A percentile compares a stretch with the other conserved stretches of the same genome.
phyloP scores from a whole-genome alignment of 2,888 invertebrate genomes.

The Drymonia ruficornis region DNA sequence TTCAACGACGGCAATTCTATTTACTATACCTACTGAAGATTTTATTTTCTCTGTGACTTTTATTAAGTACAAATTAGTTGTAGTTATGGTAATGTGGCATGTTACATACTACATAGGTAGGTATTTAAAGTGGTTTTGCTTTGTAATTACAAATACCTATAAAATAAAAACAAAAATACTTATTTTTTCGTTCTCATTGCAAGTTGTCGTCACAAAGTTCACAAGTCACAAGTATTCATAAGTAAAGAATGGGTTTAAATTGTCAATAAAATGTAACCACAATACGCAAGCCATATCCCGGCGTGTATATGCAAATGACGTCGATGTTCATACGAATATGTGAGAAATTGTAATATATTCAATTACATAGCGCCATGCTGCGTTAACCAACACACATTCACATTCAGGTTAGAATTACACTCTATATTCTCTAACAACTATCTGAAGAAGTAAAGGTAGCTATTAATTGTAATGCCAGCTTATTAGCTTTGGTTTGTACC shows the following conservation, averaged over 20 bases:
- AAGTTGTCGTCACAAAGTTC: too few relatives aligned
- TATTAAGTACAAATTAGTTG: too few relatives aligned
- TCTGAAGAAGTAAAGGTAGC: not conserved
- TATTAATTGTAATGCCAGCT: not conserved
- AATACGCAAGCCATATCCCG: not conserved
- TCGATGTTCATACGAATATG: not conserved
- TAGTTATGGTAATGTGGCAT: too few relatives aligned
- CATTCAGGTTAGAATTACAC: not conserved
- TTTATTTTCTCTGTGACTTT: not conserved
- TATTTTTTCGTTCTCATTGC: too few relatives aligned
- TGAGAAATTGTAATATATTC: not conserved
- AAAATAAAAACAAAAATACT: too few relatives aligned
- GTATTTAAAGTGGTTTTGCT: too few relatives aligned
- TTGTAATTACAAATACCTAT: too few relatives aligned
- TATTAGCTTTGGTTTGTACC: not conserved
- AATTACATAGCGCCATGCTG: constrained; percentile 1
- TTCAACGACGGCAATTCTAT: constrained; percentile 44
- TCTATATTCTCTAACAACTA: constrained; percentile 10
- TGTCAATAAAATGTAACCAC: too few relatives aligned
- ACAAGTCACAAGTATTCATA: too few relatives aligned
- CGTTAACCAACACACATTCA: not conserved
- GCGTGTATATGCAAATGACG: not conserved
- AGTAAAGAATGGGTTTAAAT: too few relatives aligned
- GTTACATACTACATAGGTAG: too few relatives aligned
- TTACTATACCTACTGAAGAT: not conserved